A percentile compares a stretch with the other conserved stretches of the same genome.
Conservation (phyloP, 1,140 invertebrate species). For the Adoxophyes honmai region DNA sequence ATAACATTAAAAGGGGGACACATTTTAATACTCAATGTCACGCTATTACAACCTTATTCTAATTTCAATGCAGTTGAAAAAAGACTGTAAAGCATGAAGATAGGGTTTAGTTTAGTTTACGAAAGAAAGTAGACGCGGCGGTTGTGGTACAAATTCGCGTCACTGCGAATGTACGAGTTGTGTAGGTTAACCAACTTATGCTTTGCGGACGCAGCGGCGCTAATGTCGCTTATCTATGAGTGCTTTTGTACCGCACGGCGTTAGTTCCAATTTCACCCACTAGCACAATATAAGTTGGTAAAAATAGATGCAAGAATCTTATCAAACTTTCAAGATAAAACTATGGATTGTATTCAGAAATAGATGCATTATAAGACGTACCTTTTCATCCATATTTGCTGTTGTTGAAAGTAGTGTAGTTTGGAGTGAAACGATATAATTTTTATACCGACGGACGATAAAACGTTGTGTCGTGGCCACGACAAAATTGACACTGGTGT, state of each 20-base stretch:
- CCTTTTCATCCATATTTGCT: not conserved
- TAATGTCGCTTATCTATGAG: not conserved
- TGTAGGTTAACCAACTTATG: not conserved
- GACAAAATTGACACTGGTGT: constrained; percentile 12
- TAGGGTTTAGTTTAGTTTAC: not conserved
- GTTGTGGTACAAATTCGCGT: not conserved
- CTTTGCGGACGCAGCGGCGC: not conserved
- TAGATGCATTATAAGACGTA: not conserved
- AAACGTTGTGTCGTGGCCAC: not conserved
- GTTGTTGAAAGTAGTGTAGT: not conserved
- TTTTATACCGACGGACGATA: constrained; percentile 2
- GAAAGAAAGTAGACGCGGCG: not conserved
- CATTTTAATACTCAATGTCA: not conserved
- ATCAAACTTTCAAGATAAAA: constrained; percentile 7
- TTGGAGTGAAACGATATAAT: not conserved
- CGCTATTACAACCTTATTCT: not conserved
- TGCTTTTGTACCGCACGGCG: not conserved
- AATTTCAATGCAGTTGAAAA: not conserved
- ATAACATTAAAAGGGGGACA: constrained; percentile 11
- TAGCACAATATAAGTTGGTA: not conserved
- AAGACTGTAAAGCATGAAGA: not conserved
- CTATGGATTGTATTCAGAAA: not conserved
- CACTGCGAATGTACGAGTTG: not conserved
- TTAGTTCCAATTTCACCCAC: not conserved
- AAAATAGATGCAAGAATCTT: constrained; percentile 3